Conservation (phyloP, 2,888 invertebrate species). For the Bimastos eiseni region DNA sequence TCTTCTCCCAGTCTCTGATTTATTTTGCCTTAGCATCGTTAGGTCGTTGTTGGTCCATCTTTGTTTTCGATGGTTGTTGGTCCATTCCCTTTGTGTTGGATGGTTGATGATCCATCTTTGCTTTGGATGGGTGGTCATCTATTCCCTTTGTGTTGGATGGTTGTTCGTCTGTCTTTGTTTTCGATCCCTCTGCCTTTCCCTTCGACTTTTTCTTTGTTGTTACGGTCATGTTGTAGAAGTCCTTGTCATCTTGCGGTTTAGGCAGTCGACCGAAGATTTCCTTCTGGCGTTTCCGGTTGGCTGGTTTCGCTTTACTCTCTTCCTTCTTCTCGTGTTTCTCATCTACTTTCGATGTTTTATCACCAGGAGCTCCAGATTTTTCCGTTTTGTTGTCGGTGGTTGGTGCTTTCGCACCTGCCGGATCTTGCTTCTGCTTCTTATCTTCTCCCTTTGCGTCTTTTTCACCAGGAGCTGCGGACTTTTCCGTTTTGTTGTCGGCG, state of each 20-base stretch:
- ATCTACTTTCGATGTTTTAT: background rate
- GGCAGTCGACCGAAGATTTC: conserved; percentile 14
- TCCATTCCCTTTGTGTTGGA: background rate
- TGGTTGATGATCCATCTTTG: background rate
- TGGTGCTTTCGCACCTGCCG: no score
- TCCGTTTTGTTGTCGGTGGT: background rate
- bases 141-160: background rate
- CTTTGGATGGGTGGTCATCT: background rate
- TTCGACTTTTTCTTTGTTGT: background rate
- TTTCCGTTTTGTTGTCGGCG: background rate
- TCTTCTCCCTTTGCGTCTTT: background rate
- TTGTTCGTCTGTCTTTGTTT: background rate
- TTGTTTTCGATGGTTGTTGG: background rate
- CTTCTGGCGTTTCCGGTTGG: background rate
- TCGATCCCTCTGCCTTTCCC: background rate
- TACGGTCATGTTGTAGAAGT: background rate
- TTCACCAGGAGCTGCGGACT: background rate
- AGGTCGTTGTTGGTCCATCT: background rate
- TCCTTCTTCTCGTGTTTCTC: background rate
- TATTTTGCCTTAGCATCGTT: background rate
- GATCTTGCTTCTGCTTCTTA: background rate
- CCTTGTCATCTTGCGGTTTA: background rate
- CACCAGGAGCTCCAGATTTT: background rate
- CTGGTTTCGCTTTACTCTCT: conserved; percentile 5
- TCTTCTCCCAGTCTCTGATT: background rate